A percentile compares a stretch with the other conserved stretches of the same genome.
phyloP scores from a whole-genome alignment of 35 echinoderm and acorn worm species.

The Apostichopus parvimensis region DNA sequence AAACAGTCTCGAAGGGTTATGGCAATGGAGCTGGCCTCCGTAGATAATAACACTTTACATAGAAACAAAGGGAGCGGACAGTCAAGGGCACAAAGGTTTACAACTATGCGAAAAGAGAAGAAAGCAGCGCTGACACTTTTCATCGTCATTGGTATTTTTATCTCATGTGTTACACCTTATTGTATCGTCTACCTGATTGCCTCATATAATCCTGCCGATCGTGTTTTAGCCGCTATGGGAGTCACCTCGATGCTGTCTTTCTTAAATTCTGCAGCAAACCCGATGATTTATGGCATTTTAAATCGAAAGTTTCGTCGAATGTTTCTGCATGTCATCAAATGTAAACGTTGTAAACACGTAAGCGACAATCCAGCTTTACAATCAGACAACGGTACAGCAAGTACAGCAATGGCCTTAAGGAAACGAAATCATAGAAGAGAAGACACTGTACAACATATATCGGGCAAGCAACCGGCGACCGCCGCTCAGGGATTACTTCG shows the following conservation, averaged over 20 bases:
- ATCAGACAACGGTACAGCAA: constrained; percentile 52
- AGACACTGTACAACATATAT: neutral
- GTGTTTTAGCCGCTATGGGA: constrained; percentile 57
- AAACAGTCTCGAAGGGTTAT: constrained; percentile 76
- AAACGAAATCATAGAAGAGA: constrained; percentile 25
- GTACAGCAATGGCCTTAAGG: constrained; percentile 18
- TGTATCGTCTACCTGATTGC: constrained; percentile 71
- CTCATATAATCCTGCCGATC: constrained; percentile 43
- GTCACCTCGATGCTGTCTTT: constrained; percentile 85
- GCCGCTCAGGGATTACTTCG: neutral
- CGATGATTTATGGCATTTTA: constrained; percentile 89
- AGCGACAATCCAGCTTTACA: neutral
- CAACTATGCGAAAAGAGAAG: constrained; percentile 79
- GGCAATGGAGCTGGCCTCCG: constrained; percentile 68
- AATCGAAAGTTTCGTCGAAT: constrained; percentile 87
- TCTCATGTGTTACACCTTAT: constrained; percentile 87
- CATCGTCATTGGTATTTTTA: constrained; percentile 84
- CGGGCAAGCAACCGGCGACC: too few species aligned
- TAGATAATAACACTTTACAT: constrained; percentile 35
- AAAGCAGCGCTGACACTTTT: constrained; percentile 80
- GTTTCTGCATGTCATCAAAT: constrained; percentile 70
- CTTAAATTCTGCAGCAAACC: constrained; percentile 84
- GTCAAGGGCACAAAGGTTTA: constrained; percentile 8
- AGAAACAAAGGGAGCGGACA: neutral
- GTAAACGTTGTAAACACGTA: constrained; percentile 40